Evolutionary conservation across 2,797 vertebrate genomes (phyloP).

Genomic region (Mormyrops boulengeri): DNA sequence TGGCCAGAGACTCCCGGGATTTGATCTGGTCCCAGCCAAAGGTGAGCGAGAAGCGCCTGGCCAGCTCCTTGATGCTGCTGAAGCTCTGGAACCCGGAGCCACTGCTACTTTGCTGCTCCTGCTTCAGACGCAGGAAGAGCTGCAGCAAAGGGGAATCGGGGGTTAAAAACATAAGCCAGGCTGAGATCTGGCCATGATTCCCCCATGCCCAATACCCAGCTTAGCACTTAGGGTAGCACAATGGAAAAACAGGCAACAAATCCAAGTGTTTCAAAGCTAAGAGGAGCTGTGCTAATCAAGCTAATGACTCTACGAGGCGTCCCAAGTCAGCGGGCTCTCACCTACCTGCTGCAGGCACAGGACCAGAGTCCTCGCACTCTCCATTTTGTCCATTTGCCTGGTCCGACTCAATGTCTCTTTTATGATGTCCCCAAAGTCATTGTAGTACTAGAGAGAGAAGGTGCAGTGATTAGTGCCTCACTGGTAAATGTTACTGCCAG

Average conservation of each 20-base stretch:
- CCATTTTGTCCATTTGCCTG: conserved; percentile 73
- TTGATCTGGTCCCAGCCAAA: conserved; percentile 81
- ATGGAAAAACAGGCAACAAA: not conserved
- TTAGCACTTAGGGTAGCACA: not conserved
- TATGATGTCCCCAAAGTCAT: conserved; percentile 86
- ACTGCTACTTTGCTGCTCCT: conserved; percentile 60
- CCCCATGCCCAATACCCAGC: not conserved
- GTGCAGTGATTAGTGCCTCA: not conserved
- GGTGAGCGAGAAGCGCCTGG: conserved; percentile 80
- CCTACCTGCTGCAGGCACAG: conserved; percentile 83
- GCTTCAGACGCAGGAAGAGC: conserved; percentile 69
- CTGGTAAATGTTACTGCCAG: not conserved
- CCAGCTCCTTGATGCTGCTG: conserved; percentile 83
- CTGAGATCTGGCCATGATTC: not conserved
- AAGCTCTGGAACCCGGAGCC: conserved; percentile 69
- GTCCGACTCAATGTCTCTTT: conserved; percentile 78
- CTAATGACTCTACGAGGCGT: not conserved
- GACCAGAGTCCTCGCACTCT: conserved; percentile 71
- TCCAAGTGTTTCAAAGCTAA: not conserved
- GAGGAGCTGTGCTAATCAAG: not conserved
- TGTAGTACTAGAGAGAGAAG: conserved; percentile 54
- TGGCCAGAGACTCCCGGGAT: conserved; percentile 76
- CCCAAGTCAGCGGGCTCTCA: not conserved
- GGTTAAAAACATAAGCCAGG: not conserved
- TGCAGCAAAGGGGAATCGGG: conserved; percentile 40